phyloP scores from a whole-genome alignment of 2,797 vertebrate genomes.

The Galagoides demidoff region DNA sequence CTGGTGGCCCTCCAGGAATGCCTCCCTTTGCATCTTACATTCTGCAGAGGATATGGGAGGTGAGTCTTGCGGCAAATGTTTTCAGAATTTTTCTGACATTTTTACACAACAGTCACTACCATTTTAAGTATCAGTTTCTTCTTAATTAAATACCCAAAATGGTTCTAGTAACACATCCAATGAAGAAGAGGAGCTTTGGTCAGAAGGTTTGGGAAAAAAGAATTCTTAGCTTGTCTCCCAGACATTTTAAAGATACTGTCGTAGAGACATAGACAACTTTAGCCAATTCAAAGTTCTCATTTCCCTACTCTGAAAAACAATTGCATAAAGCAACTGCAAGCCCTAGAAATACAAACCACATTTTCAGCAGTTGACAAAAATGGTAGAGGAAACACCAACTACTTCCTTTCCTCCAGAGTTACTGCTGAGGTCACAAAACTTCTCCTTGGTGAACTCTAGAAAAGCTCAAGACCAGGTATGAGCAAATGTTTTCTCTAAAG shows the following conservation, averaged over 20 bases:
- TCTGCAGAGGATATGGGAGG: slow-evolving; percentile 99
- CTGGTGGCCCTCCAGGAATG: slow-evolving; percentile 98
- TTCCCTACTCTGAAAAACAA: background rate
- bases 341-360: slow-evolving; percentile 5
- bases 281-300: background rate
- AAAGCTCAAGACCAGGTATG: background rate
- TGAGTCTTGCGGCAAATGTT: slow-evolving; percentile 77
- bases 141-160: background rate
- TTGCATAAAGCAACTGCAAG: background rate
- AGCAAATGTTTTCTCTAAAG: background rate
- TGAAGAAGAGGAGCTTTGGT: background rate
- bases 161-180: background rate
- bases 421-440: slow-evolving; percentile 6
- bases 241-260: slow-evolving; percentile 26
- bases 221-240: background rate
- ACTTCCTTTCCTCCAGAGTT: slow-evolving; percentile 8
- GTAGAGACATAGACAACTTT: background rate
- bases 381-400: background rate
- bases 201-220: background rate
- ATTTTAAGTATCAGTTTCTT: slow-evolving; percentile 37
- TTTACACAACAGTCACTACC: background rate
- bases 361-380: slow-evolving; percentile 46
- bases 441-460: background rate
- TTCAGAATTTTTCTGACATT: slow-evolving; percentile 22
- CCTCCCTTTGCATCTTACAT: slow-evolving; percentile 98